A percentile compares a stretch with the other conserved stretches of the same genome.
phyloP scores from a whole-genome alignment of 2,797 vertebrate genomes.

The Epinephelus coioides region DNA sequence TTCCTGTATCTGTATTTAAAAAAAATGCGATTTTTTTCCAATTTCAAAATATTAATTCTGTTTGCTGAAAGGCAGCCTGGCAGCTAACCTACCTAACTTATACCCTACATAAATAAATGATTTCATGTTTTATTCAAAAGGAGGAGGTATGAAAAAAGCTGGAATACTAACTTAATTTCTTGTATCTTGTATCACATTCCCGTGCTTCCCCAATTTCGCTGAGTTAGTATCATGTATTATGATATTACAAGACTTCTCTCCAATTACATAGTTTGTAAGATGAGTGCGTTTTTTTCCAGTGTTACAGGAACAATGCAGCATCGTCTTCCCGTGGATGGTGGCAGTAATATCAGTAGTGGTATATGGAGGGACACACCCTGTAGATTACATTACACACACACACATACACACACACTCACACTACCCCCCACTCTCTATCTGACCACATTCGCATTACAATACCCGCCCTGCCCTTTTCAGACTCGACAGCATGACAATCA shows the following conservation, averaged over 20 bases:
- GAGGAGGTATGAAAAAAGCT: too few relatives aligned
- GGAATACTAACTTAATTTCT: neutral
- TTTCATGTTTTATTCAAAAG: too few relatives aligned
- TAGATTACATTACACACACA: conserved; percentile 66
- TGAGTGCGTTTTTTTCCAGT: neutral
- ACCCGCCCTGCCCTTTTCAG: conserved; percentile 80
- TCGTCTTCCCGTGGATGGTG: conserved; percentile 5
- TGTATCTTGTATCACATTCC: neutral
- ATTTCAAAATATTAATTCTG: too few relatives aligned
- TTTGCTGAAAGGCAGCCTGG: too few relatives aligned
- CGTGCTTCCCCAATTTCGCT: neutral
- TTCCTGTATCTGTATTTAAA: too few relatives aligned
- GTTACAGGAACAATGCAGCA: neutral
- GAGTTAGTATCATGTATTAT: neutral
- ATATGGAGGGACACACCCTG: conserved; percentile 64
- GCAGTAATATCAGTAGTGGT: conserved; percentile 22
- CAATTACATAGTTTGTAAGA: neutral
- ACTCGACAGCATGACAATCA: conserved; percentile 81
- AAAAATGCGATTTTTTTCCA: too few relatives aligned
- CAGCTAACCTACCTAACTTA: too few relatives aligned
- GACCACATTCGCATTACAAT: conserved; percentile 81
- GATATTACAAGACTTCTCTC: neutral
- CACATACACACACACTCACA: conserved; percentile 38
- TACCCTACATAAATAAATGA: too few relatives aligned
- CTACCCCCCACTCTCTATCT: conserved; percentile 64